Evolutionary conservation across 2,888 invertebrate species (phyloP).

Genomic region (Teleogryllus oceanicus): DNA sequence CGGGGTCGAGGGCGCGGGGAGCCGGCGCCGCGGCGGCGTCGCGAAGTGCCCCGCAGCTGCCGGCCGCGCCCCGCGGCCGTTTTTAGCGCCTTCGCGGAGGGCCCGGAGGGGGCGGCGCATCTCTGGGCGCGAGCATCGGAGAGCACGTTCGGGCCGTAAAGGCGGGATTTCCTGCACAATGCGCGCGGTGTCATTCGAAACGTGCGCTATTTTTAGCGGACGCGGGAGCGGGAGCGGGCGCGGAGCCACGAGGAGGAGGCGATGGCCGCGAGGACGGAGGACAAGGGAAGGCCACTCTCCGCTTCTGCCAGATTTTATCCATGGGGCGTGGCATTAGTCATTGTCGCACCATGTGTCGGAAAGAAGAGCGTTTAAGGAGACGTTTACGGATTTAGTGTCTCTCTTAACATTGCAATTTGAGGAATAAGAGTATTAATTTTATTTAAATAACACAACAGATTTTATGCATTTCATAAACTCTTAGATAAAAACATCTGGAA

Average conservation of each 20-base stretch:
- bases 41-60: too few relatives aligned
- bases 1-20: too few relatives aligned
- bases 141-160: slow-evolving; percentile 9
- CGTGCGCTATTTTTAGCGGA: background rate
- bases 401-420: too few relatives aligned
- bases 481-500: too few relatives aligned
- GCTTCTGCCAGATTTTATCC: too few relatives aligned
- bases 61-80: background rate
- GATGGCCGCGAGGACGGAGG: background rate
- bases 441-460: too few relatives aligned
- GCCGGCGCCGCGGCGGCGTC: too few relatives aligned
- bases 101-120: background rate
- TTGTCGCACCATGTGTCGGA: background rate
- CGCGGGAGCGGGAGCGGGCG: background rate
- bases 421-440: too few relatives aligned
- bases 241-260: background rate
- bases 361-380: background rate
- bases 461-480: too few relatives aligned
- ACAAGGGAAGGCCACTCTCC: background rate
- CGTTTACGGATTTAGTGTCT: too few relatives aligned
- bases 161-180: slow-evolving; percentile 8
- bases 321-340: too few relatives aligned
- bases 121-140: background rate
- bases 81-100: slow-evolving; percentile 18
- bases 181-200: slow-evolving; percentile 7